Percentiles rank a stretch among this genome's conserved stretches.
Evolutionary conservation across 1,140 invertebrate genomes (phyloP).

Genomic region (Cydia amplana): DNA sequence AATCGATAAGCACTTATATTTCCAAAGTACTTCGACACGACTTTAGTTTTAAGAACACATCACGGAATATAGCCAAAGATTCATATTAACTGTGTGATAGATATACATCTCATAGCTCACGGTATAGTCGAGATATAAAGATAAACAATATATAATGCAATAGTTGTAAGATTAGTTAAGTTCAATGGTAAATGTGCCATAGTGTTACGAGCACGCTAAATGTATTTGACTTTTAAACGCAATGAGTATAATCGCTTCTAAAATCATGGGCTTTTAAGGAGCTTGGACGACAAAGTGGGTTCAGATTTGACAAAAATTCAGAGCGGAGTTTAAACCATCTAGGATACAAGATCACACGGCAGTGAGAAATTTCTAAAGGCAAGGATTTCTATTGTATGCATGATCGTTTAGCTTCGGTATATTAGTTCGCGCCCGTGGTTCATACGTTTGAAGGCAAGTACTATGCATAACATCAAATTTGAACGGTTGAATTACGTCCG

Average conservation of each 20-base stretch:
- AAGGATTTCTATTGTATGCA: constrained; percentile 10
- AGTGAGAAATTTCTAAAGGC: background rate
- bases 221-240: background rate
- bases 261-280: background rate
- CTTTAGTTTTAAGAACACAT: constrained; percentile 31
- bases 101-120: constrained; percentile 32
- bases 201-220: constrained; percentile 29
- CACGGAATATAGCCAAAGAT: constrained; percentile 33
- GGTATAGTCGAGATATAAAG: constrained; percentile 23
- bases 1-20: constrained; percentile 32
- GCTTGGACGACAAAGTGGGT: background rate
- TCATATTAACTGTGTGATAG: constrained; percentile 32
- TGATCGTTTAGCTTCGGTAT: constrained; percentile 2
- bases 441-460: constrained; percentile 12
- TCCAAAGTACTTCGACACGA: constrained; percentile 32
- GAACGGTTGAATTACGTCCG: constrained; percentile 14
- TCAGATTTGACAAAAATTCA: constrained; percentile 8
- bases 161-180: constrained; percentile 20
- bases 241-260: constrained; percentile 4
- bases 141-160: constrained; percentile 32
- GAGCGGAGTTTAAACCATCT: background rate
- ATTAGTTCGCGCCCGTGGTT: background rate
- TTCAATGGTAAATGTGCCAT: constrained; percentile 31
- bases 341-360: constrained; percentile 19
- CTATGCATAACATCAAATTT: background rate